Evolutionary conservation across 2,888 invertebrate species (phyloP).

Genomic region (Brachyptera putata): DNA sequence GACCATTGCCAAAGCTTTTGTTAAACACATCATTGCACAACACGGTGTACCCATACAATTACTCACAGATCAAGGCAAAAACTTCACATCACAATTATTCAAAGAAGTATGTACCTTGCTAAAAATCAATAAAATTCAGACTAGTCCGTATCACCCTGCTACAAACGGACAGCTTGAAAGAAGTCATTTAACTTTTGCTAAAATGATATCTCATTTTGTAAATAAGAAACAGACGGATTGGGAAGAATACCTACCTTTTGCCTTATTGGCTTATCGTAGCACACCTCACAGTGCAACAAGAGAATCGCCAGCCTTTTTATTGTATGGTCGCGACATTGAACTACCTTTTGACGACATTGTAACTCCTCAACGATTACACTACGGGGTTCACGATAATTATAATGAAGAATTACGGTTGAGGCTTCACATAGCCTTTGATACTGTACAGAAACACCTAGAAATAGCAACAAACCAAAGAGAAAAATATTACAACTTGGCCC

Average conservation of each 20-base stretch:
- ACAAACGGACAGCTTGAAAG: slow-evolving; percentile 10
- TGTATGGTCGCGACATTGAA: not conserved
- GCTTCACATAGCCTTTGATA: not conserved
- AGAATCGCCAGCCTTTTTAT: not conserved
- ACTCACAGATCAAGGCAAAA: not conserved
- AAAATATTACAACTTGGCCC: not conserved
- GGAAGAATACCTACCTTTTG: not conserved
- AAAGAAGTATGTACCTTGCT: not conserved
- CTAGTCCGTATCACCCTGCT: not conserved
- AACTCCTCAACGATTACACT: not conserved
- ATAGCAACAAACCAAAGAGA: not conserved
- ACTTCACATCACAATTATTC: not conserved
- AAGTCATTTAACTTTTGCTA: not conserved
- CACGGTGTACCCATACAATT: not conserved
- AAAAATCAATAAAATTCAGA: slow-evolving; percentile 2
- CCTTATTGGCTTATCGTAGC: not conserved
- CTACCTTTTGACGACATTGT: not conserved
- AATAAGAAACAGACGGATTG: not conserved
- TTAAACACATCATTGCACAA: not conserved
- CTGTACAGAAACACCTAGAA: not conserved
- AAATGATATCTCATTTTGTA: slow-evolving; percentile 7
- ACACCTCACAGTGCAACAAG: not conserved
- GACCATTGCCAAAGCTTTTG: slow-evolving; percentile 2
- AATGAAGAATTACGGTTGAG: not conserved
- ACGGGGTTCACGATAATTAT: not conserved